A percentile compares a stretch with the other conserved stretches of the same genome.
These are phyloP conservation scores for Sceliomorpha sp. DNA, from an alignment of 2,888 invertebrate genomes.

Conservation along the genomic window DNA sequence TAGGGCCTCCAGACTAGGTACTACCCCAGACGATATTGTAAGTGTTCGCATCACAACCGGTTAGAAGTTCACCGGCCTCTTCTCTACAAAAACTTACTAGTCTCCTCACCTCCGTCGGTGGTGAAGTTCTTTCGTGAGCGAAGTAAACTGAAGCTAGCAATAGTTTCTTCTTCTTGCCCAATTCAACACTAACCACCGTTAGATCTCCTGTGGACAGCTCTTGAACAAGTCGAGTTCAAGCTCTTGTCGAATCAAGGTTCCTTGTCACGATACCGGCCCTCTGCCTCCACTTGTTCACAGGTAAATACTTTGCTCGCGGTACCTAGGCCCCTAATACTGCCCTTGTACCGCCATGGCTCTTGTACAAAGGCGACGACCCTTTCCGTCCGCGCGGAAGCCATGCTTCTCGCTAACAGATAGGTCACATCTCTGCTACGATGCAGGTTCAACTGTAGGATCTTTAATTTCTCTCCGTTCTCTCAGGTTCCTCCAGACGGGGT, in stretches of 20 bases:
- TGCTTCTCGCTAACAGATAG: neutral
- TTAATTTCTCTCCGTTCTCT: too few relatives aligned
- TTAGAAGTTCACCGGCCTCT: neutral
- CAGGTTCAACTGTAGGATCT: conserved; percentile 6
- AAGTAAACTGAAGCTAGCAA: neutral
- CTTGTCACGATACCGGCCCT: too few relatives aligned
- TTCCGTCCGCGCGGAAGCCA: too few relatives aligned
- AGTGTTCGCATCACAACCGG: conserved; percentile 10
- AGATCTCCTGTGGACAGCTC: neutral
- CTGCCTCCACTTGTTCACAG: neutral
- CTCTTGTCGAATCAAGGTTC: neutral
- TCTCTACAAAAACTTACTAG: neutral
- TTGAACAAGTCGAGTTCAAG: neutral
- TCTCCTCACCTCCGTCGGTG: neutral
- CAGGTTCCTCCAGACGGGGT: too few relatives aligned
- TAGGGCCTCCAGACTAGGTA: too few relatives aligned
- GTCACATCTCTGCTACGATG: conserved; percentile 2
- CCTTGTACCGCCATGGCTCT: conserved; percentile 3
- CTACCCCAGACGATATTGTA: too few relatives aligned
- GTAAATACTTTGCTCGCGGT: too few relatives aligned
- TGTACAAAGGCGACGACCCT: conserved; percentile 1
- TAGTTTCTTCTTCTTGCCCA: too few relatives aligned
- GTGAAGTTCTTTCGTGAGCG: neutral
- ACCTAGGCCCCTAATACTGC: neutral
- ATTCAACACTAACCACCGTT: too few relatives aligned